phyloP scores from a whole-genome alignment of 2,113 vertebrate species.

The Mirza zaza region DNA sequence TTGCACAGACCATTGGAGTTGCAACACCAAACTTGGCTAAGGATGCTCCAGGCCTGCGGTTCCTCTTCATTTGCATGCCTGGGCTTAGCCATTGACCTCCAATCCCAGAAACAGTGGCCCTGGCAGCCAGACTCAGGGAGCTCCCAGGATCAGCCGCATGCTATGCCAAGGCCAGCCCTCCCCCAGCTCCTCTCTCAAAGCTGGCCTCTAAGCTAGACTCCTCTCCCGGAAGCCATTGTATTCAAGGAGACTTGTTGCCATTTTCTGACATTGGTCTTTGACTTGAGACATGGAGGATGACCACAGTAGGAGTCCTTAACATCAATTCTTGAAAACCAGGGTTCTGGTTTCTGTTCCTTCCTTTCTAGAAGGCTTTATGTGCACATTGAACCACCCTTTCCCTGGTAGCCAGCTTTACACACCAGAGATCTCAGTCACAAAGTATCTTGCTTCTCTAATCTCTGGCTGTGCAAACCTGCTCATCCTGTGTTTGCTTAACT shows the following conservation, averaged over 20 bases:
- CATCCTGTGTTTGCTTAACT: background rate
- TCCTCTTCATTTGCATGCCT: background rate
- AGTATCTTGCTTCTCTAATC: background rate
- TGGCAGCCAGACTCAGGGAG: background rate
- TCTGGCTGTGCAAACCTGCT: background rate
- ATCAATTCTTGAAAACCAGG: background rate
- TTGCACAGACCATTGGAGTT: background rate
- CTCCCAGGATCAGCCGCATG: background rate
- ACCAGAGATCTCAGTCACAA: background rate
- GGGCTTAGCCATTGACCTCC: background rate
- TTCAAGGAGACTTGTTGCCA: background rate
- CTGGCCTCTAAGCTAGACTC: background rate
- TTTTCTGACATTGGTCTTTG: background rate
- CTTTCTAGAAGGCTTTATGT: background rate
- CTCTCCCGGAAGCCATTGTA: slow-evolving; percentile 8
- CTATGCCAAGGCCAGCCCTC: background rate
- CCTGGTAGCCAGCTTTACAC: background rate
- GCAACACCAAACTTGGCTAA: background rate
- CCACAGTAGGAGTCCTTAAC: background rate
- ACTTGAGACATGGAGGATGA: background rate
- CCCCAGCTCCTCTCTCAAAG: background rate
- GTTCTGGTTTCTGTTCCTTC: background rate
- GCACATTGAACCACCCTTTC: background rate
- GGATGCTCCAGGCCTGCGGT: background rate
- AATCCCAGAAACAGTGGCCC: background rate